Base-by-base conservation (phyloP, 2,113 vertebrate genomes). In the Pleuronectes platessa region DNA sequence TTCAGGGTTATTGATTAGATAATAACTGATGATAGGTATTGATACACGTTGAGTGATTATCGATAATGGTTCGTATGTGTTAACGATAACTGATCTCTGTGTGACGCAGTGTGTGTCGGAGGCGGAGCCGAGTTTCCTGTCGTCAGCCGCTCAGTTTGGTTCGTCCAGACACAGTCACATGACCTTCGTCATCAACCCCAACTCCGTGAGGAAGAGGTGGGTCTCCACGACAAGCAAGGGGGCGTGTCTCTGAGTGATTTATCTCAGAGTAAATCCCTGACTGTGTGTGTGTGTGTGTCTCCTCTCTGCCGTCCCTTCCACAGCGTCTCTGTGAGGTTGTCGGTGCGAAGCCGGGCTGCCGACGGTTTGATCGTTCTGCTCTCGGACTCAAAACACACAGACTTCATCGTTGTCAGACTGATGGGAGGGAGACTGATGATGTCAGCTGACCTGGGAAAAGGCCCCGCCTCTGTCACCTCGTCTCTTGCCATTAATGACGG, bases 391-490 rank as follows among this genome's bases (percentile, higher is more conserved):
- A 97, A 95, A 84, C 97, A 97, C 64, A 90, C 93, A 76, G 97
- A 98, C 87, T 96, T 95, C 12, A 94, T 97, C 4, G 80, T 92
- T 0, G 93, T 99, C 67, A 94, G 96, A 89, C 91, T 99, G 78
- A 86, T 64, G 0, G 89, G 71, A 0, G 97, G 97, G 14, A 92
- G 71, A 8, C 88, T 96, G 27, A 83, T 92, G 85, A 94, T 98
- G 89, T 94, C 94, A 71, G 97, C 96, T 76, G 96, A 98, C 76
- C 92, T 98, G 24, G 97, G 97, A 27, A 97, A 95, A 92, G 96
- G 96, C 55, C 92, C 92, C 1, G 93, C 96, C 14, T 91, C 92
- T n/a, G 84, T 94, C 81, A 88, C 88, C 12, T 95, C 96, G n/a
- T 91, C 94, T 2, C 61, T 88, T 0, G 6, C 72, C 17, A 53